These are phyloP conservation scores for Sigmodon hispidus DNA, from an alignment of 2,113 vertebrate species.

Conservation along the genomic window DNA sequence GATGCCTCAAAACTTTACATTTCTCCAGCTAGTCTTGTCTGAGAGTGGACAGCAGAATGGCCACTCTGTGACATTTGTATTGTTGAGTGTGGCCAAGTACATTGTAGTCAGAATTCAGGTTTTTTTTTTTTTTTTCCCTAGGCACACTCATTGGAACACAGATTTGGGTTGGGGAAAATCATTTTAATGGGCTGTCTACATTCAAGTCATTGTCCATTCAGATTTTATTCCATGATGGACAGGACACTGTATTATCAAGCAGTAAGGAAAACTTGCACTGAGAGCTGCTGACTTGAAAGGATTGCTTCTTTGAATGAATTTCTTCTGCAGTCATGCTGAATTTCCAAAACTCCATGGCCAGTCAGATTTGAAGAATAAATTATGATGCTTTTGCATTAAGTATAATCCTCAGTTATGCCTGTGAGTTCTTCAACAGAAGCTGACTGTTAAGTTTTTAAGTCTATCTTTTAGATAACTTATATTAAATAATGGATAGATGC, in stretches of 20 bases:
- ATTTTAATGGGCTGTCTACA: background rate
- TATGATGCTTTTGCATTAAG: conserved; percentile 44
- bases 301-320: background rate
- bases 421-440: conserved; percentile 1
- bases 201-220: background rate
- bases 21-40: rapidly evolving
- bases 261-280: background rate
- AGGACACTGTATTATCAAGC: background rate
- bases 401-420: background rate
- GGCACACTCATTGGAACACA: background rate
- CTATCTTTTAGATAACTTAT: conserved; percentile 12
- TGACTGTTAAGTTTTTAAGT: conserved; percentile 20
- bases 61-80: background rate
- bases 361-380: background rate
- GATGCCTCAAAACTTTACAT: background rate
- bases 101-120: background rate
- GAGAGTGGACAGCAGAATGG: background rate
- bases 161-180: background rate
- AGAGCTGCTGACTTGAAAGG: background rate
- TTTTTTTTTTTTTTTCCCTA: background rate
- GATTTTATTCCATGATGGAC: background rate
- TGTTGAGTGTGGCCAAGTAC: background rate
- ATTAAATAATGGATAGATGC: background rate
- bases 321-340: conserved; percentile 15
- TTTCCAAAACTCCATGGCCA: background rate